These are phyloP conservation scores for Erpornis zantholeuca DNA, from an alignment of 2,113 vertebrate genomes.

Conservation along the genomic window DNA sequence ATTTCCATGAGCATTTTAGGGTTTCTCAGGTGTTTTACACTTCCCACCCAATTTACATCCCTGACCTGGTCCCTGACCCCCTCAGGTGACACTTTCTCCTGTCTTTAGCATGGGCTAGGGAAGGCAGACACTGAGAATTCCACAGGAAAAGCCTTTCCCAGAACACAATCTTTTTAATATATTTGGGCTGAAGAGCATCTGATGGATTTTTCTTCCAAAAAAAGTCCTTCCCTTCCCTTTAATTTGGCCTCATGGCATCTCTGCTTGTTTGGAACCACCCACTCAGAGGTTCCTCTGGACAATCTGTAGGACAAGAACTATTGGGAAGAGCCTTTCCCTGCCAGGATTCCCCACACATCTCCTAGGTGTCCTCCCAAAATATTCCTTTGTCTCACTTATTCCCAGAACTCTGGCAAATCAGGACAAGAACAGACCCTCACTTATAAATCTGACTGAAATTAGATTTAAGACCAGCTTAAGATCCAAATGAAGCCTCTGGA, in stretches of 20 bases:
- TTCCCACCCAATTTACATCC: neutral
- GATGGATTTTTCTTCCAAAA: neutral
- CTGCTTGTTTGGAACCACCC: neutral
- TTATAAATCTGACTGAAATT: neutral
- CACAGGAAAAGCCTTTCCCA: neutral
- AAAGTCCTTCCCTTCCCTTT: neutral
- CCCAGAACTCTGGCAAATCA: neutral
- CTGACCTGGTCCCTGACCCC: neutral
- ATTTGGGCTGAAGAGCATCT: neutral
- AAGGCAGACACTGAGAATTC: neutral
- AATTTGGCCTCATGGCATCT: neutral
- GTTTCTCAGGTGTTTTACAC: neutral
- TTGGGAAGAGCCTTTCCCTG: neutral
- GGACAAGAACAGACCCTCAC: neutral
- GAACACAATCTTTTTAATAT: neutral
- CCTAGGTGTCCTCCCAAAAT: neutral
- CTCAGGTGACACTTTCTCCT: neutral
- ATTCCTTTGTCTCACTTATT: neutral
- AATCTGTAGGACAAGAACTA: neutral
- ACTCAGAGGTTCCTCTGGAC: neutral
- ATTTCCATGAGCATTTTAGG: neutral
- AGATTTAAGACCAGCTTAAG: neutral
- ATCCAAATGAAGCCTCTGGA: neutral
- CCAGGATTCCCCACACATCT: neutral
- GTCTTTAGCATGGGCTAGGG: neutral